Conservation (phyloP, 2,797 vertebrate genomes). For the Pseudomugil gertrudae region DNA sequence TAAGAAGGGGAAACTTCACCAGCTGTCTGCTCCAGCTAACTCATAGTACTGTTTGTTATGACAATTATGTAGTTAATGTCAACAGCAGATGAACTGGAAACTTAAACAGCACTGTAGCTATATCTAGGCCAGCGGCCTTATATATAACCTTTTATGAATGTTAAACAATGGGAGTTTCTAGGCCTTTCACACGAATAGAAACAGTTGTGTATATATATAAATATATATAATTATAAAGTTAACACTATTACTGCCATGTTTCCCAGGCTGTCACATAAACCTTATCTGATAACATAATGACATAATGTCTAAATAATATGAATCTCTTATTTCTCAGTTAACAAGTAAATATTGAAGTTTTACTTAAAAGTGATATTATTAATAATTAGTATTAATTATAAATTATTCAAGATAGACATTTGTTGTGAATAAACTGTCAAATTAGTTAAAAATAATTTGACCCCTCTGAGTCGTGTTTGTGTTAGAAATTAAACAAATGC, state of each 20-base stretch:
- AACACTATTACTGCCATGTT: no score
- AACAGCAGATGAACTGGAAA: conserved; percentile 35
- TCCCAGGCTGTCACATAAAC: no score
- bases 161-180: neutral
- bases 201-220: no score
- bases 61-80: conserved; percentile 24
- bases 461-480: neutral
- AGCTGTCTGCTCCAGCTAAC: conserved; percentile 26
- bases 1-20: conserved; percentile 43
- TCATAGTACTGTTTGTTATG: conserved; percentile 42
- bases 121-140: neutral
- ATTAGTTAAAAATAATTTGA: neutral
- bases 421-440: conserved; percentile 1
- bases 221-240: no score
- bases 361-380: no score
- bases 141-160: neutral
- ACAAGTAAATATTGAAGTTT: no score
- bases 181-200: neutral
- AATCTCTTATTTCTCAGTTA: no score
- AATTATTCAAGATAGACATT: neutral
- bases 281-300: no score
- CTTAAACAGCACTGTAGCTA: neutral
- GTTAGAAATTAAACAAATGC: neutral
- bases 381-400: no score
- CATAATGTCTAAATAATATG: no score